phyloP scores from a whole-genome alignment of 2,888 invertebrate genomes.

The Hermaeophaga mercurialis region DNA sequence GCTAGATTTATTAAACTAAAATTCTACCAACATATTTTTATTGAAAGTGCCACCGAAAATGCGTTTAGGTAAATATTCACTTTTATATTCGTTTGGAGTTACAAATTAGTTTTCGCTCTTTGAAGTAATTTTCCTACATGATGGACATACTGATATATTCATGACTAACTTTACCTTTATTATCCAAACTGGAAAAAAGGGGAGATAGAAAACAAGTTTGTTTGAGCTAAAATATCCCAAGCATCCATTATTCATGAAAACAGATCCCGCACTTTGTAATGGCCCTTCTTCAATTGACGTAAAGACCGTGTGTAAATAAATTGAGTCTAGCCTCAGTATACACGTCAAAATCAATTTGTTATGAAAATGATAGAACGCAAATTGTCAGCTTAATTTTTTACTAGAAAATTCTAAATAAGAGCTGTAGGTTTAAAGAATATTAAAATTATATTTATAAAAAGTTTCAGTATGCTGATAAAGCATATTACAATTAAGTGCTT shows the following conservation, averaged over 20 bases:
- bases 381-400: neutral
- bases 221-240: neutral
- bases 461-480: too few species aligned
- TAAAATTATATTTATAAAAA: too few species aligned
- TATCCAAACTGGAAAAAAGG: neutral
- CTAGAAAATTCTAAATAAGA: too few species aligned
- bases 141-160: neutral
- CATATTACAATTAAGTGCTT: too few species aligned
- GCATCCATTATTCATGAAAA: conserved; percentile 2
- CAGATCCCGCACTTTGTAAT: neutral
- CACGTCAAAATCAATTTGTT: neutral
- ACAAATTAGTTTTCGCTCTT: neutral
- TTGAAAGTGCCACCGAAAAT: too few species aligned
- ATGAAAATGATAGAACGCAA: neutral
- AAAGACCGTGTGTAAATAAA: neutral
- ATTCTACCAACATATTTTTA: too few species aligned
- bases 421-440: too few species aligned
- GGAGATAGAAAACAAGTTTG: neutral
- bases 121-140: neutral
- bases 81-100: neutral
- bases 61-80: too few species aligned
- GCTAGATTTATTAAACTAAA: too few species aligned
- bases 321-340: neutral
- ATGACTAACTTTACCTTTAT: neutral
- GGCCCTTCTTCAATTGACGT: neutral